Evolutionary conservation across 2,888 invertebrate genomes (phyloP).

Genomic region (Pecten maximus): DNA sequence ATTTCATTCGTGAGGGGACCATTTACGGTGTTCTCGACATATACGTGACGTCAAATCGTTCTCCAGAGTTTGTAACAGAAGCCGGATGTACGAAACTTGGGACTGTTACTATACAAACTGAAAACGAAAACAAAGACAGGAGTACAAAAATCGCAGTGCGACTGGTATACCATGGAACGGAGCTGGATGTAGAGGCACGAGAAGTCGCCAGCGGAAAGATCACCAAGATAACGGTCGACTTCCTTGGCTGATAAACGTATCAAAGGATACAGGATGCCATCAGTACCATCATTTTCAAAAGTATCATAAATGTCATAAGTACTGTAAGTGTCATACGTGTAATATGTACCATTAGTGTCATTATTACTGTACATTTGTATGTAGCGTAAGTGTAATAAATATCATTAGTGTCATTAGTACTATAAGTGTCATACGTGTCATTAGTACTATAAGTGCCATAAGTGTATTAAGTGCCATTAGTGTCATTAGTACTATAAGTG

Average conservation of each 20-base stretch:
- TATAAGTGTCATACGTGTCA: too few species aligned
- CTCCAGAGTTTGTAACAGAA: constrained; percentile 48
- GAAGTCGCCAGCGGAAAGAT: constrained; percentile 42
- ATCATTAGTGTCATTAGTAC: too few species aligned
- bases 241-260: constrained; percentile 42
- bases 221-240: constrained; percentile 47
- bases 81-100: constrained; percentile 46
- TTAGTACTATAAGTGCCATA: too few species aligned
- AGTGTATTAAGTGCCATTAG: too few species aligned
- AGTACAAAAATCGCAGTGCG: constrained; percentile 42
- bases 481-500: too few species aligned
- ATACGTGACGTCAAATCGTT: constrained; percentile 36
- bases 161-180: constrained; percentile 45
- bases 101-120: constrained; percentile 35
- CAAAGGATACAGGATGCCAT: too few species aligned
- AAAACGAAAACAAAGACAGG: neutral
- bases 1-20: neutral
- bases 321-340: too few species aligned
- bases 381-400: too few species aligned
- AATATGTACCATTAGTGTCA: too few species aligned
- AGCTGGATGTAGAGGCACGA: constrained; percentile 39
- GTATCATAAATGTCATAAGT: too few species aligned
- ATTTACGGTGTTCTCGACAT: constrained; percentile 41
- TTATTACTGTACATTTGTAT: too few species aligned
- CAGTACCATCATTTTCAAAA: too few species aligned